Base-by-base conservation (phyloP, 2,113 vertebrate genomes). In the Hucho hucho region DNA sequence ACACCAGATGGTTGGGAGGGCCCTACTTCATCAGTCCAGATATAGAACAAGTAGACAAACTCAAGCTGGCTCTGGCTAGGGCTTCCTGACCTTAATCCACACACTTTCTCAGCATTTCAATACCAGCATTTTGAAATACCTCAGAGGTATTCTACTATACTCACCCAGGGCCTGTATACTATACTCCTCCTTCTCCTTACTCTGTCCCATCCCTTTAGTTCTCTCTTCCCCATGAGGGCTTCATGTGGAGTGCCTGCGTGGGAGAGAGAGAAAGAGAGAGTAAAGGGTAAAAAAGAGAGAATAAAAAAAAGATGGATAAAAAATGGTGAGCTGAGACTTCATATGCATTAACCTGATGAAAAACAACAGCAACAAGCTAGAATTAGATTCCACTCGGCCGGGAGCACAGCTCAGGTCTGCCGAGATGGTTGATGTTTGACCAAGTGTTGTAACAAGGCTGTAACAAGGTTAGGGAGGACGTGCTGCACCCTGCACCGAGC, bases 401-500 rank as follows among this genome's bases (percentile, higher is more conserved):
- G 16, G 16, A 56, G 20, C 6, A 6, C 6, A 20, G 37, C 53
- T 16, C 6, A 13, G 9, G n/a, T 22, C 58, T 11, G 58, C 58
- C 7, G n/a, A 22, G 58, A 61, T 16, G 18, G 58, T 9, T 61
- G 58, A 16, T 56, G 53, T 61, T 16, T 9, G 3, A 7, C 20
- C 6, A 22, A 22, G n/a, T 61, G n/a, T 61, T 61, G 37, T 43
- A 53, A 53, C 47, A 3, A 14, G 3, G 47, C 6, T 59, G 18
- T 22, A 59, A 59, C n/a, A 61, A n/a, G n/a, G n/a, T 24, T 61
- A 61, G n/a, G 20, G 58, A 24, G 58, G 58, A 68, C 68, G 80
- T 77, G 72, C 9, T 43, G 37, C 9, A 43, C 37, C 37, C 37
- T 43, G 37, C 37, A 12, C 75, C 71, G 75, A 79, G 69, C 69